Evolutionary conservation across 2,113 vertebrate genomes (phyloP), one percentile per base, ranked within the genome.

Genomic region (Tragelaphus scriptus): DNA sequence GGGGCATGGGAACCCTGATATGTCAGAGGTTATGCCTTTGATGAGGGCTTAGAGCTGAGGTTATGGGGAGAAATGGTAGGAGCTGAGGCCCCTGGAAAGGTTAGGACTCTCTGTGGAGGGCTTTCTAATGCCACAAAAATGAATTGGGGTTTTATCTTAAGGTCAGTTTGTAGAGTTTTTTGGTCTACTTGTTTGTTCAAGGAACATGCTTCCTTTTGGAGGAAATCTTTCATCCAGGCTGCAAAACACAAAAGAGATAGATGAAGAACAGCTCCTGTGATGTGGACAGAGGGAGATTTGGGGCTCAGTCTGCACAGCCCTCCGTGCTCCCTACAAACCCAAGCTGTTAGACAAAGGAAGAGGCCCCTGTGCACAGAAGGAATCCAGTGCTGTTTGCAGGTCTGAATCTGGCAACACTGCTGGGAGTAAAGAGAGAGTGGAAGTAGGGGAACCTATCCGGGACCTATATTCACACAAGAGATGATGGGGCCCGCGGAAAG

Each of bases 131-230:
- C 21, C 56, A 19, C 6, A 15, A 25, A 11, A 61, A 68, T 32
- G 44, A 81, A 92, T 10, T 56, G 15, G 4, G 32, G 9, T 56
- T 96, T 93, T 71, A 86, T 82, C 81, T 68, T 88, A 25, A 21
- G 17, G 8, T 47, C 82, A 51, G 3, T 82, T 65, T 84, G 23
- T 21, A 88, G 81, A 14, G 3, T 84, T 55, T 84, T 84, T 55
- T n/a, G 19, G 51, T 85, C 88, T 19, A 51, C 58, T 91, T 36
- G 30, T 80, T 89, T 90, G 53, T 91, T 68, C 36, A 86, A 91
- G 12, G 36, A 97, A 25, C 25, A 63, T 56, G 16, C 17, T 92
- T 88, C 63, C 26, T 90, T 96, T 96, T 63, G 21, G 28, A 51
- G 32, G 32, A 87, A 84, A 44, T 75, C 17, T 36, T 93, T 85